phyloP scores from a whole-genome alignment of 2,113 vertebrate genomes.

The Corythaeola cristata region DNA sequence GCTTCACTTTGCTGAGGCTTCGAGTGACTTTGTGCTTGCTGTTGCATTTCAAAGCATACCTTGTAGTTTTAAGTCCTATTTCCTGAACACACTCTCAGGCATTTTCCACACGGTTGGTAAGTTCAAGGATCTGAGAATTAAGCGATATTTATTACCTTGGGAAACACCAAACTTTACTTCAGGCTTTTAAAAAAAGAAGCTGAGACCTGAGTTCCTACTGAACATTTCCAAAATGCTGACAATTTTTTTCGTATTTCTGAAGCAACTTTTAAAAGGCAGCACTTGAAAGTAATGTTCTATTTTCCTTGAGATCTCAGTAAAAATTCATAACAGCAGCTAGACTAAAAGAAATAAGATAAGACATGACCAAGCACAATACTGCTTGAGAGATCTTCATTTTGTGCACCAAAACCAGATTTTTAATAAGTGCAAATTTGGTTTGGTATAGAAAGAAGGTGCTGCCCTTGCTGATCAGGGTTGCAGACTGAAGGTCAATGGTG shows the following conservation, averaged over 20 bases:
- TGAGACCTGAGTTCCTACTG: neutral
- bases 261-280: neutral
- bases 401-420: neutral
- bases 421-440: neutral
- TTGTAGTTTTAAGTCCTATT: neutral
- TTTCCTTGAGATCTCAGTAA: neutral
- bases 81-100: neutral
- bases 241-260: neutral
- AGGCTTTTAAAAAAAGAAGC: neutral
- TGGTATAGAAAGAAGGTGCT: neutral
- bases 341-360: neutral
- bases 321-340: neutral
- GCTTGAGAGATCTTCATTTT: neutral
- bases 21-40: slow-evolving; percentile 48
- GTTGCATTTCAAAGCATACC: slow-evolving; percentile 32
- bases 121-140: neutral
- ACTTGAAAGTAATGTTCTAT: neutral
- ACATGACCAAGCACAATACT: neutral
- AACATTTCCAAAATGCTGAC: neutral
- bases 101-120: neutral
- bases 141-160: neutral
- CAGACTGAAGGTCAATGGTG: neutral
- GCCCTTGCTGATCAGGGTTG: neutral
- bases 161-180: neutral
- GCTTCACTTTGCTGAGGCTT: slow-evolving; percentile 38